Evolutionary conservation across 2,888 invertebrate species (phyloP), one percentile per base, ranked within the genome.

Genomic region (Eristalinus sepulchralis): DNA sequence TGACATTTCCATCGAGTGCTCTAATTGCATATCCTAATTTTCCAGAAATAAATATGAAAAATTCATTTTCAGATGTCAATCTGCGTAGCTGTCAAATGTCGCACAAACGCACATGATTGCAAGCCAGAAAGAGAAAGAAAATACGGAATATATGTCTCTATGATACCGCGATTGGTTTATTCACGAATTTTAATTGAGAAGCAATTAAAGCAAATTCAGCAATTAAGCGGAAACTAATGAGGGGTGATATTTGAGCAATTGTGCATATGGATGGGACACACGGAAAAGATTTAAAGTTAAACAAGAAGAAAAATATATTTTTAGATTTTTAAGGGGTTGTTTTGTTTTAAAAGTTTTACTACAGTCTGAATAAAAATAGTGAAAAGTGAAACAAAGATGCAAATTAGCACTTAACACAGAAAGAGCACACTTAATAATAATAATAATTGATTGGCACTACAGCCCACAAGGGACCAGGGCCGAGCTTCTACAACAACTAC

Each of bases 11-110:
- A 80, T 66, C 36, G 64, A 57, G 17, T 39, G 20, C 39, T 64
- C 75, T 84, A 84, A 84, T 84, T 84, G 80, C 75, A 80, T 60
- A 80, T 75, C 80, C 75, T 75, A 84, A 80, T 68, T 75, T 75
- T 60, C 80, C 60, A 70, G 60, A 84, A 80, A 75, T 71, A 80
- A 36, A 59, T 13, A 80, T 80, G 24, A 83, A 80, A 70, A 75
- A 84, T 84, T 84, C 66, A 84, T 84, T 70, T 47, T 36, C 47
- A 36, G 39, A 64, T 80, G 80, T 80, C 83, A 84, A 75, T 70
- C 80, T 75, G 13, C 47, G 47, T 47, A 17, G 20, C 31, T 63
- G 36, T 71, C 71, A 70, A 47, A 31, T 63, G 59, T 34, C 39
- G 31, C 27, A 31, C 63, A 53, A 62, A 62, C 8, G 31, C 62